Conservation (phyloP, 2,888 invertebrate genomes). For the Rutpela maculata region DNA sequence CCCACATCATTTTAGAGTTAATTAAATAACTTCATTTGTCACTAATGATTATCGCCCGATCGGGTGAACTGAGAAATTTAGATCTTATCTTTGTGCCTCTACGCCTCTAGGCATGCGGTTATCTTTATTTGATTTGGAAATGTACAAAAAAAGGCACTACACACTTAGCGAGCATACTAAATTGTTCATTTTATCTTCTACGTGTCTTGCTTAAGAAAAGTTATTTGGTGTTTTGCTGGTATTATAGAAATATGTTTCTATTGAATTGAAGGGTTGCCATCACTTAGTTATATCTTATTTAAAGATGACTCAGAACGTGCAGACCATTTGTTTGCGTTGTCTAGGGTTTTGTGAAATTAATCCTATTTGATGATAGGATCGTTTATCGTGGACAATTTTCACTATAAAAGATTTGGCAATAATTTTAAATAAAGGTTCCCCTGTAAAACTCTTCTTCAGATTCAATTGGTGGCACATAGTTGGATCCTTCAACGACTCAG, state of each 20-base stretch:
- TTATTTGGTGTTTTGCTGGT: background rate
- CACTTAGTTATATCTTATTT: too few species aligned
- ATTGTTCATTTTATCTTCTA: background rate
- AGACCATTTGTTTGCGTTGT: too few species aligned
- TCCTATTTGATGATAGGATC: too few species aligned
- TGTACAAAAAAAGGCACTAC: slow-evolving; percentile 1
- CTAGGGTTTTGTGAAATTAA: too few species aligned
- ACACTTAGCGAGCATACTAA: background rate
- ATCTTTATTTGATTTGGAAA: slow-evolving; percentile 5
- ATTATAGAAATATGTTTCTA: background rate
- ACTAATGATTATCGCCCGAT: slow-evolving; percentile 28
- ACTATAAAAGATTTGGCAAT: too few species aligned
- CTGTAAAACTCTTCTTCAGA: too few species aligned
- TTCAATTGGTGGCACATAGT: too few species aligned
- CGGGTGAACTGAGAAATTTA: slow-evolving; percentile 18
- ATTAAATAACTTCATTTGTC: slow-evolving; percentile 41
- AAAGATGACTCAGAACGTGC: too few species aligned
- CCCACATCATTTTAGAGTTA: slow-evolving; percentile 45
- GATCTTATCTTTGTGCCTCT: slow-evolving; percentile 23
- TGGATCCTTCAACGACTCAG: too few species aligned
- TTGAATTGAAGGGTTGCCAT: background rate
- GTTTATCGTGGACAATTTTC: too few species aligned
- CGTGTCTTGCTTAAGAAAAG: background rate
- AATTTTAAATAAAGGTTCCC: too few species aligned
- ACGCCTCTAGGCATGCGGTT: slow-evolving; percentile 10